Evolutionary conservation across 2,888 invertebrate species (phyloP), one percentile per base, ranked within the genome.

Genomic region (Zaprionus lineosus): DNA sequence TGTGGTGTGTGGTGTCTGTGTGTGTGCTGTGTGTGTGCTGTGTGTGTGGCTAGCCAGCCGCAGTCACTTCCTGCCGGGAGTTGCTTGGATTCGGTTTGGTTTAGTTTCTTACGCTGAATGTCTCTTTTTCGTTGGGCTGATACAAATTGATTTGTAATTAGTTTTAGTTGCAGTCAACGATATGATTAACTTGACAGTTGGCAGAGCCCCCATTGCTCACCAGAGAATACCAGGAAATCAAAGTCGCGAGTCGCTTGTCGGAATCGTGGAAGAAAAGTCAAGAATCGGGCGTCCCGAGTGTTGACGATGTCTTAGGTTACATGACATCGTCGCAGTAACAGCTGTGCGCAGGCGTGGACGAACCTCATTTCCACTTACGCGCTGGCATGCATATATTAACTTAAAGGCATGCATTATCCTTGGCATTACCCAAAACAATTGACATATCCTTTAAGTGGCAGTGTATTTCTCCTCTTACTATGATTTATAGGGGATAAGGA

Each of bases 71-170:
- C 74, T 74, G 74, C 70, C 53, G 78, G 78, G 74, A 77, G 70
- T 74, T 74, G 57, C n/a, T 26, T 43, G 11, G 36, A 7, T 9
- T 36, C 33, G 47, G 14, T 41, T 40, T 57, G 26, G 26, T 16
- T 56, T 40, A 16, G 15, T 8, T 46, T 28, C 12, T n/a, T n/a
- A n/a, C n/a, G n/a, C n/a, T n/a, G n/a, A n/a, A n/a, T n/a, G 24
- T 57, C 47, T 62, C 44, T 40, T 21, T 65, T 64, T 46, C n/a
- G 24, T 44, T 69, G 74, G 70, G 79, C 85, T 78, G 73, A 14
- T 43, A 86, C 87, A 82, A 88, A 88, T 88, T 88, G 87, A 88
- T 87, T 88, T 86, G 78, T 87, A 87, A 88, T 88, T 88, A 88
- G 87, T 78, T 86, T 72, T 84, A 86, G 86, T 75, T 66, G 77